Conservation (phyloP, 2,888 invertebrate genomes). For the Neoscelio sp. region DNA sequence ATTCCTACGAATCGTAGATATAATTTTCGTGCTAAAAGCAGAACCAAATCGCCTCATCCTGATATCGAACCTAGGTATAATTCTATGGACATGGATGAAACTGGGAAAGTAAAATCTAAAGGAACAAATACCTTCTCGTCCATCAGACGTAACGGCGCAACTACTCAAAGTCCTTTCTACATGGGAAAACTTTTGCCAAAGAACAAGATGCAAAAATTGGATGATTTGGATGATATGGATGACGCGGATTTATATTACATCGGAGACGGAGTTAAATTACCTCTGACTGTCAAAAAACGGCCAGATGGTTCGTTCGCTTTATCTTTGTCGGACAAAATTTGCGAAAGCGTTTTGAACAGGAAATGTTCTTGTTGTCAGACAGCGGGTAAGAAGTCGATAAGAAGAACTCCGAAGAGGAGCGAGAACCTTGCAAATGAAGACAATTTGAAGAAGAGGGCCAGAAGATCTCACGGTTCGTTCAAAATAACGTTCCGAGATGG, state of each 20-base stretch:
- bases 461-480: slow-evolving; percentile 42
- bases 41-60: too few species aligned
- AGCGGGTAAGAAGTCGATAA: slow-evolving; percentile 38
- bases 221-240: slow-evolving; percentile 20
- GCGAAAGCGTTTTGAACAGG: slow-evolving; percentile 71
- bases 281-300: slow-evolving; percentile 74
- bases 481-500: slow-evolving; percentile 37
- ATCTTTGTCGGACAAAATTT: slow-evolving; percentile 75
- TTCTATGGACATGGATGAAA: background rate
- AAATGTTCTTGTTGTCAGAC: slow-evolving; percentile 75
- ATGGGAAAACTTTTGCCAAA: slow-evolving; percentile 70
- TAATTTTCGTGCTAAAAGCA: background rate
- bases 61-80: background rate
- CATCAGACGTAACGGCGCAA: too few species aligned
- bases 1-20: background rate
- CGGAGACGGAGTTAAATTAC: slow-evolving; percentile 77
- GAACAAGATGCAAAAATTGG: slow-evolving; percentile 17
- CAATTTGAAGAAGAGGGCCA: slow-evolving; percentile 22
- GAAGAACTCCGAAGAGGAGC: too few species aligned
- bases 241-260: slow-evolving; percentile 75
- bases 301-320: slow-evolving; percentile 76
- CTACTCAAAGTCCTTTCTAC: slow-evolving; percentile 54
- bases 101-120: background rate
- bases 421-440: background rate
- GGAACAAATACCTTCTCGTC: too few species aligned